These are phyloP conservation scores for Enteromius anoplus DNA, from an alignment of 2,797 vertebrate genomes.

Conservation along the genomic window DNA sequence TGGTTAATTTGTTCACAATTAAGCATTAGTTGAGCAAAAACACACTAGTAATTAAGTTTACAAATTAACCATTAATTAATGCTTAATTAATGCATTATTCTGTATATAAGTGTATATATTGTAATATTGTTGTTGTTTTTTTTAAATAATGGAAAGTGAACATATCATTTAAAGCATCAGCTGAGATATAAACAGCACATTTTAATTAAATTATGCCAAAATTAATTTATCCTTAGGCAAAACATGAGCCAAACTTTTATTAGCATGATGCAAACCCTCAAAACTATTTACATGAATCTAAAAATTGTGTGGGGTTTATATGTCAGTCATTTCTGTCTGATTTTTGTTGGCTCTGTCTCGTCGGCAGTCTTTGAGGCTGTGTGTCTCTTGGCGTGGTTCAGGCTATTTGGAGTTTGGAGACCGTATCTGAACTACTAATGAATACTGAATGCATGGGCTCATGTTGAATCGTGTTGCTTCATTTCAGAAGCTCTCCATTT, in stretches of 20 bases:
- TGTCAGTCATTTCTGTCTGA: slow-evolving; percentile 47
- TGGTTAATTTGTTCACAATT: too few species aligned
- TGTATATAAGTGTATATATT: too few species aligned
- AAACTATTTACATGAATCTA: slow-evolving; percentile 19
- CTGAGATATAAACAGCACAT: background rate
- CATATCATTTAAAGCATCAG: background rate
- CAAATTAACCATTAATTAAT: too few species aligned
- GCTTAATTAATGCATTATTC: too few species aligned
- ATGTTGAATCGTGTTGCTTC: slow-evolving; percentile 23
- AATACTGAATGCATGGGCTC: slow-evolving; percentile 22
- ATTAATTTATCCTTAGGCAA: background rate
- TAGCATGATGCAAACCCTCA: background rate
- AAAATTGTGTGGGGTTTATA: slow-evolving; percentile 14
- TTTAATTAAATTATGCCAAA: background rate
- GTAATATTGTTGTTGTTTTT: too few species aligned
- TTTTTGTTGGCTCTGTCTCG: slow-evolving; percentile 23
- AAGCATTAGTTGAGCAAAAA: too few species aligned
- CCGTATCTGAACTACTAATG: slow-evolving; percentile 39
- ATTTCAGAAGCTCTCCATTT: slow-evolving; percentile 30
- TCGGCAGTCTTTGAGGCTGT: slow-evolving; percentile 30
- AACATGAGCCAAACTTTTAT: slow-evolving; percentile 2
- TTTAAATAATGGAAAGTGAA: background rate
- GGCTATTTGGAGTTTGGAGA: slow-evolving; percentile 28
- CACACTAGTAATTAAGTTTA: too few species aligned
- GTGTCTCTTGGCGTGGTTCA: slow-evolving; percentile 32